Conservation (phyloP, 2,888 invertebrate genomes). For the Phorcus lineatus region DNA sequence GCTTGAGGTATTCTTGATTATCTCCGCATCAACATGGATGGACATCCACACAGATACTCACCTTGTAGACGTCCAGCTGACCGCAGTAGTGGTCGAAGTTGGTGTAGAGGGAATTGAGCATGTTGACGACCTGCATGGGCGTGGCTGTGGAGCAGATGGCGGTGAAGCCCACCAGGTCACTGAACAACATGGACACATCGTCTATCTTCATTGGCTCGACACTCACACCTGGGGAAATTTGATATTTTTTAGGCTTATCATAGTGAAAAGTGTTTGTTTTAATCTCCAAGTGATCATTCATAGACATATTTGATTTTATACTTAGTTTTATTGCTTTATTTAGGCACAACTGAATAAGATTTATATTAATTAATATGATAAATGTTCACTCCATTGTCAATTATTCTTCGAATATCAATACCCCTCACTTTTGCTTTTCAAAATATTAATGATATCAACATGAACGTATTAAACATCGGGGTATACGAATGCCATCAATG, state of each 20-base stretch:
- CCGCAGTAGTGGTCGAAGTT: conserved; percentile 95
- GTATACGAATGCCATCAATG: too few relatives aligned
- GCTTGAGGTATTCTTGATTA: too few relatives aligned
- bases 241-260: not conserved
- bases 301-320: not conserved
- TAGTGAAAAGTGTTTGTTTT: not conserved
- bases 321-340: too few relatives aligned
- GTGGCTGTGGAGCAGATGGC: conserved; percentile 96
- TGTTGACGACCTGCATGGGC: conserved; percentile 88
- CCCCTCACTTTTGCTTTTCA: too few relatives aligned
- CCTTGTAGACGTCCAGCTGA: conserved; percentile 95
- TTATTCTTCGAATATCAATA: too few relatives aligned
- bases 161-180: conserved; percentile 96
- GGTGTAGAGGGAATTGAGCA: conserved; percentile 94
- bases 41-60: conserved; percentile 70
- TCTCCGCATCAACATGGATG: too few relatives aligned
- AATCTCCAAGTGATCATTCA: not conserved
- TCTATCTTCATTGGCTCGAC: conserved; percentile 95
- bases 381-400: too few relatives aligned
- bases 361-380: too few relatives aligned
- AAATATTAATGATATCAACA: too few relatives aligned
- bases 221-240: conserved; percentile 78
- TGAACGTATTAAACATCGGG: too few relatives aligned
- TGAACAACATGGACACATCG: conserved; percentile 95
- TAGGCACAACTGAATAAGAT: too few relatives aligned